Conservation (phyloP, 2,113 vertebrate species). For the Accipiter cooperii region DNA sequence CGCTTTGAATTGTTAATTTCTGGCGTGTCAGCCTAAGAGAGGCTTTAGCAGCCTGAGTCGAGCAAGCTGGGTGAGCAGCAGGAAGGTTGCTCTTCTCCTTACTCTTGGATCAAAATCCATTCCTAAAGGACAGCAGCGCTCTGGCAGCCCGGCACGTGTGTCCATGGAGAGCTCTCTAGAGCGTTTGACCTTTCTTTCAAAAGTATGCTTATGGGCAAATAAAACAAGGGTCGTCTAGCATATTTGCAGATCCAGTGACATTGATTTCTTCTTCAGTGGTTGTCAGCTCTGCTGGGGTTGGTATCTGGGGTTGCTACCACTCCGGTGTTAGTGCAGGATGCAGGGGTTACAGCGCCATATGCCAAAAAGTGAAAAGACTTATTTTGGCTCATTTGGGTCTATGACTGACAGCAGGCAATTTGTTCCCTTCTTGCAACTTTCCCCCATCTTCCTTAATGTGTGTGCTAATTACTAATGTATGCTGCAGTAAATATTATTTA, state of each 20-base stretch:
- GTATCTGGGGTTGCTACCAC: neutral
- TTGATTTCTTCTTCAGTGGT: neutral
- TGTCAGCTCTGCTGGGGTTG: neutral
- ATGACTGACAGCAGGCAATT: neutral
- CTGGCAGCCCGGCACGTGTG: rapidly evolving
- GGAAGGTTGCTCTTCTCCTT: neutral
- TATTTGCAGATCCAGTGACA: neutral
- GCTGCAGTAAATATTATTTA: neutral
- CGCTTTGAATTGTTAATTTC: neutral
- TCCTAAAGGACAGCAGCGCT: neutral
- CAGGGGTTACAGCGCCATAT: rapidly evolving
- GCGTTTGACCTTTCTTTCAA: neutral
- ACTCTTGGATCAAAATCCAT: neutral
- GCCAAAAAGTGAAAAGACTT: rapidly evolving
- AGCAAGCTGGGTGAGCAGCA: neutral
- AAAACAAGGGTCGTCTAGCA: rapidly evolving
- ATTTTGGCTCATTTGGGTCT: neutral
- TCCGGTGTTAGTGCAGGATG: neutral
- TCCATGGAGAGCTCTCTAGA: neutral
- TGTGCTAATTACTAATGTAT: neutral
- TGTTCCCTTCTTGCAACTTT: neutral
- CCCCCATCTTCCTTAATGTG: neutral
- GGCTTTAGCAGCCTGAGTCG: neutral
- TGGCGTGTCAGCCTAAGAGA: neutral
- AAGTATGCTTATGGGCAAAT: neutral